phyloP scores from a whole-genome alignment of 2,888 invertebrate species.

The Entomobrya proxima region DNA sequence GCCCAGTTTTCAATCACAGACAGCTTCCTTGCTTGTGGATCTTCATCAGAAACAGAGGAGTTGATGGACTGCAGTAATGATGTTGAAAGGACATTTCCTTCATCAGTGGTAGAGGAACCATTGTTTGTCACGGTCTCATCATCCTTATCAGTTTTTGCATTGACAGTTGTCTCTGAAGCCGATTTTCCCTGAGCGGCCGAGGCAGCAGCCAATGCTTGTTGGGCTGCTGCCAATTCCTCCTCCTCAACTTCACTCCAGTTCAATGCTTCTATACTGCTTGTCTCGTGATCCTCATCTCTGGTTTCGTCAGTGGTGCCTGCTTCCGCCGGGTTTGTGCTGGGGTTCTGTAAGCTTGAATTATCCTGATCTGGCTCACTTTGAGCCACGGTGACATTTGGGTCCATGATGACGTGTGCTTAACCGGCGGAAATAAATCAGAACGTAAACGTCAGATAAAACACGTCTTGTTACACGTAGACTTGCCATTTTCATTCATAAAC shows the following conservation, averaged over 20 bases:
- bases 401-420: slow-evolving; percentile 37
- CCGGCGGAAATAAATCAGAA: not conserved
- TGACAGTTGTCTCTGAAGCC: not conserved
- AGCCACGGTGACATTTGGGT: slow-evolving; percentile 26
- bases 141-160: slow-evolving; percentile 35
- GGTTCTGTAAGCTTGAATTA: slow-evolving; percentile 62
- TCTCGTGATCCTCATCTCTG: slow-evolving; percentile 71
- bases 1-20: slow-evolving; percentile 72
- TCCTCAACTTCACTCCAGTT: slow-evolving; percentile 75
- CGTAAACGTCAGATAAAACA: slow-evolving; percentile 12
- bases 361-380: slow-evolving; percentile 64
- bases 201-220: slow-evolving; percentile 37
- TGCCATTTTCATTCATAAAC: not conserved
- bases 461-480: slow-evolving; percentile 17
- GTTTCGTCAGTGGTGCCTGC: slow-evolving; percentile 62
- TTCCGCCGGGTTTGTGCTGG: slow-evolving; percentile 66
- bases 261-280: slow-evolving; percentile 73
- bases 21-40: slow-evolving; percentile 61
- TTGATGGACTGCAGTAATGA: slow-evolving; percentile 67
- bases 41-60: slow-evolving; percentile 58
- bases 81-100: slow-evolving; percentile 58
- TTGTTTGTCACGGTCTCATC: slow-evolving; percentile 26
- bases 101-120: slow-evolving; percentile 42
- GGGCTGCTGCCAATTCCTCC: slow-evolving; percentile 70
- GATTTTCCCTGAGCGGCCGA: slow-evolving; percentile 28